phyloP scores from a whole-genome alignment of 2,888 invertebrate genomes.

The Eupeodes luniger region DNA sequence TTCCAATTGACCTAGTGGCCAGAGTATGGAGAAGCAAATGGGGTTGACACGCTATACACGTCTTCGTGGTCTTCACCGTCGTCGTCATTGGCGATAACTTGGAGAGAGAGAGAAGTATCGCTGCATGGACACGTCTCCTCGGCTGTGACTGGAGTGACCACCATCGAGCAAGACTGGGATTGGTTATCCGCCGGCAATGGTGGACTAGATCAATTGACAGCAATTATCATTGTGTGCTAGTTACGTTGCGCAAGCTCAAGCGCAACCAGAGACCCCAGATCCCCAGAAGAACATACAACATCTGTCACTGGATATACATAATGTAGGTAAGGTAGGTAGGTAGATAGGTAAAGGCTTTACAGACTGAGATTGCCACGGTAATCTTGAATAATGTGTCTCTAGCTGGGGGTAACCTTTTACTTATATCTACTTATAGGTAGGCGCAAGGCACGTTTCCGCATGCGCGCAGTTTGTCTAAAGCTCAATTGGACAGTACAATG shows the following conservation, averaged over 20 bases:
- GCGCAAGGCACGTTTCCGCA: constrained; percentile 65
- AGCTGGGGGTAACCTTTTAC: constrained; percentile 73
- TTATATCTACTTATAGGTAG: constrained; percentile 21
- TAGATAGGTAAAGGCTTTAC: not conserved
- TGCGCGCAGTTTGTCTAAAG: constrained; percentile 57
- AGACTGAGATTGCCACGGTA: constrained; percentile 20
- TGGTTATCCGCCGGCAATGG: constrained; percentile 67
- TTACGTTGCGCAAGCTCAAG: constrained; percentile 68
- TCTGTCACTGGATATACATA: constrained; percentile 44
- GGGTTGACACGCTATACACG: constrained; percentile 66
- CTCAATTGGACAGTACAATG: constrained; percentile 51
- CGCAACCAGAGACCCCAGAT: constrained; percentile 41
- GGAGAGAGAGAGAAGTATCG: constrained; percentile 21
- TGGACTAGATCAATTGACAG: constrained; percentile 75
- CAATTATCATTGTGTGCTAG: constrained; percentile 75
- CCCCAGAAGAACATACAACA: constrained; percentile 36
- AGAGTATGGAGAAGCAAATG: constrained; percentile 49
- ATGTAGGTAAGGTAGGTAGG: too few species aligned
- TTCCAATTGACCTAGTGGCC: constrained; percentile 72
- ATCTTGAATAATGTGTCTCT: constrained; percentile 74
- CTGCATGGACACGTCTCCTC: constrained; percentile 68
- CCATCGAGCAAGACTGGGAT: constrained; percentile 57
- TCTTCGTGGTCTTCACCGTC: not conserved
- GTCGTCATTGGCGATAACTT: not conserved
- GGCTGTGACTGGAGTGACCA: constrained; percentile 68